These are phyloP conservation scores for Grantiella picta DNA, from an alignment of 2,113 vertebrate species.

Conservation along the genomic window DNA sequence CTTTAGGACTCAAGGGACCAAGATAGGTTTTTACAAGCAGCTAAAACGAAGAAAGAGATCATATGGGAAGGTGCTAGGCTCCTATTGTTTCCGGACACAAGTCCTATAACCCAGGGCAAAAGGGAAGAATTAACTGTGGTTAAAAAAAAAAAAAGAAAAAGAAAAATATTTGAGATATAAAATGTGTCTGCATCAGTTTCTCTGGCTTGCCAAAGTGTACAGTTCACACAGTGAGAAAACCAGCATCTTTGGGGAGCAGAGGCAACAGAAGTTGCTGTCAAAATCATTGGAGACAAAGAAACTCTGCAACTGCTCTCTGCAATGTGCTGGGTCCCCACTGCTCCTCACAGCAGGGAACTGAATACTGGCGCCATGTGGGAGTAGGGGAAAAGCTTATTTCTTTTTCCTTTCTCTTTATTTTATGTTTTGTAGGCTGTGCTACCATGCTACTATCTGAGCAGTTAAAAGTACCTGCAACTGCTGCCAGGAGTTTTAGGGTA, in stretches of 20 bases:
- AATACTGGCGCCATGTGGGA: not conserved
- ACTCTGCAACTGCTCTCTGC: not conserved
- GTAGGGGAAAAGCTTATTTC: not conserved
- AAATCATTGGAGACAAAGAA: not conserved
- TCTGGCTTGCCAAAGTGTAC: not conserved
- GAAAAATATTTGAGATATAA: constrained; percentile 7
- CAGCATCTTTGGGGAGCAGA: not conserved
- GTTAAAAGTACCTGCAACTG: not conserved
- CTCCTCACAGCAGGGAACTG: not conserved
- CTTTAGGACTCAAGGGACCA: constrained; percentile 48
- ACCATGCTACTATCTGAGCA: not conserved
- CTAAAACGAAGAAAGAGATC: constrained; percentile 63
- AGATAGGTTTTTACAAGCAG: constrained; percentile 62
- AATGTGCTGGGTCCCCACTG: not conserved
- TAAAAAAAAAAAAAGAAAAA: not conserved
- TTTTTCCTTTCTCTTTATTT: not conserved
- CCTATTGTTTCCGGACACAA: constrained; percentile 69
- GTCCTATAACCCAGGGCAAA: constrained; percentile 66
- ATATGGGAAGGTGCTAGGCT: constrained; percentile 73
- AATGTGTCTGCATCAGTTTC: constrained; percentile 49
- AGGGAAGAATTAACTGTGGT: constrained; percentile 68
- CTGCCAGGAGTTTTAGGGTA: not conserved
- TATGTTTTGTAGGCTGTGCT: not conserved
- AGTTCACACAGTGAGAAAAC: constrained; percentile 43
- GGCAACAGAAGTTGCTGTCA: constrained; percentile 7